These are phyloP conservation scores for Cassiopea xamachana DNA, from an alignment of 30 jellyfish, hydroid and myxozoan genomes.

Conservation along the genomic window DNA sequence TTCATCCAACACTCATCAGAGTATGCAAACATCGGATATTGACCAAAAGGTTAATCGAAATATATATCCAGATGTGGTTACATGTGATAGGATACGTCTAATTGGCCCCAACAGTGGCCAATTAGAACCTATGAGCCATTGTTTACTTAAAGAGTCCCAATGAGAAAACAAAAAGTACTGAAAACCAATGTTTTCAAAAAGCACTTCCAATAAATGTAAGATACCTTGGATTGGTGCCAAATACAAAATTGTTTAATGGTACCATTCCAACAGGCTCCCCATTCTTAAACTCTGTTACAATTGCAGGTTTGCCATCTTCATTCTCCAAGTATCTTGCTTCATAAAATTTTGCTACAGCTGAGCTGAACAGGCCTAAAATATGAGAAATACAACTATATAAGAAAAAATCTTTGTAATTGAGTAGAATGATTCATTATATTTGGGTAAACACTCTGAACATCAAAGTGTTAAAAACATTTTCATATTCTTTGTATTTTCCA, in stretches of 20 bases:
- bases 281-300: constrained; percentile 77
- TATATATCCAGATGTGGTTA: no score
- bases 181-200: no score
- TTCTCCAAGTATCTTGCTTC: constrained; percentile 86
- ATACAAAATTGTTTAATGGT: constrained; percentile 85
- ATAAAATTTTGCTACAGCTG: constrained; percentile 75
- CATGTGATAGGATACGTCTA: no score
- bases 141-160: no score
- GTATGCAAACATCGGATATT: no score
- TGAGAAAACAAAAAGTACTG: no score
- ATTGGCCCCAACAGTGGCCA: no score
- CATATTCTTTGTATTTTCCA: no score
- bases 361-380: constrained; percentile 81
- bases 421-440: not conserved
- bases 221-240: constrained; percentile 95
- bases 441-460: not conserved
- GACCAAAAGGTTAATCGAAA: no score
- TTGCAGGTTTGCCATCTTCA: constrained; percentile 78
- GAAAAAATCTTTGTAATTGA: not conserved
- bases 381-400: not conserved
- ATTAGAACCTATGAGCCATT: no score
- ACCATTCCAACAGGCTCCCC: constrained; percentile 88
- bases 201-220: not conserved
- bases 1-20: no score
- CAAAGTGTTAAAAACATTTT: no score